Base-by-base conservation (phyloP, 2,888 invertebrate species). In the Troides aeacus region DNA sequence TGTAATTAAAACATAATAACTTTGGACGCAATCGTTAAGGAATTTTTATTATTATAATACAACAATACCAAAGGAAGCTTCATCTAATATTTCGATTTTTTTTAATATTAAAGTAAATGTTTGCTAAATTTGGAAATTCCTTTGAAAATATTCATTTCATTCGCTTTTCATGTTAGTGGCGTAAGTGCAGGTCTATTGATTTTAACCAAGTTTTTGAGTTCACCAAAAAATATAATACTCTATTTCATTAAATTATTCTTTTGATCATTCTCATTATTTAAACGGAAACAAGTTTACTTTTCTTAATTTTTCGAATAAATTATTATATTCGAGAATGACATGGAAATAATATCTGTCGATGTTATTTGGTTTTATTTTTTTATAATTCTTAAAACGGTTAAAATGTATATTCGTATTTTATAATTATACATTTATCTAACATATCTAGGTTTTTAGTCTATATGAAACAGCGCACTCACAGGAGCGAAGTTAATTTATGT, bases 1-100 rank as follows among this genome's bases (percentile, higher is more conserved):
- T 69, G 62, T 65, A 58, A 56, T 58, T 62, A 62, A 61, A 69
- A 65, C 61, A 69, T 69, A 61, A 60, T 53, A 62, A 57, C 18
- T 59, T 23, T 53, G 17, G 30, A 24, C 46, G 60, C 61, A 69
- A 64, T 39, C 12, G 50, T 59, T 53, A 62, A 50, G 63, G 68
- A 68, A 63, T 68, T 50, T 59, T 59, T 63, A 59, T 63, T 64
- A 58, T 59, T 63, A 65, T 46, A 59, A 53, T 50, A 61, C 2
- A n/a, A 66, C 46, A 66, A 58, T 58, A 58, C 57, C n/a, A 23
- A 23, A 58, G 23, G 23, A 23, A 58, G 12, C 18, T 6, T 53
- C 7, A n/a, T 5, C n/a, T 53, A 53, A 53, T n/a, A 18, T 53
- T 6, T 53, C 2, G 17, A 53, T 6, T 53, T n/a, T n/a, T 18